Percentiles rank a stretch among this genome's conserved stretches.
These are phyloP conservation scores for Clarias laeviceps DNA, from an alignment of 2,797 vertebrate species.

Conservation along the genomic window DNA sequence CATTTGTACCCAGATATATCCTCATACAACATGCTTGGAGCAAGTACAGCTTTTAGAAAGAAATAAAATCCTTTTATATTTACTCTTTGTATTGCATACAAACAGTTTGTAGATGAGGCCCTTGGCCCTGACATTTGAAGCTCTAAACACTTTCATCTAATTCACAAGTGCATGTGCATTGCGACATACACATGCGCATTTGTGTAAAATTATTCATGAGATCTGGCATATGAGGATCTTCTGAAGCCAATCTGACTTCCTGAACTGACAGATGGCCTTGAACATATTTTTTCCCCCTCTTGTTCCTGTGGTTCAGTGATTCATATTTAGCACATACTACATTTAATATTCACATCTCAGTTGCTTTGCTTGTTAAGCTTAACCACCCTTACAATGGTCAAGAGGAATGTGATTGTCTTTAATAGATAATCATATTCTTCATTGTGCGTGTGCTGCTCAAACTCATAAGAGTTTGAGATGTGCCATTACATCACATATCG, in stretches of 20 bases:
- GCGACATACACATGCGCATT: not conserved
- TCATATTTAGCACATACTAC: conserved; percentile 40
- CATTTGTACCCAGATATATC: not conserved
- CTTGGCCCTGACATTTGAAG: not conserved
- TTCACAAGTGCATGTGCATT: not conserved
- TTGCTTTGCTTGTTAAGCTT: conserved; percentile 27
- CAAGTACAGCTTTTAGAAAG: not conserved
- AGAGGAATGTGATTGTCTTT: not conserved
- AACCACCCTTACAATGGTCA: conserved; percentile 53
- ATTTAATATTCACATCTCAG: conserved; percentile 58
- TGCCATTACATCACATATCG: no score
- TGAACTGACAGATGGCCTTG: conserved; percentile 8
- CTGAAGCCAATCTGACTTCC: not conserved
- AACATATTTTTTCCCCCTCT: conserved; percentile 16
- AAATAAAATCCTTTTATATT: not conserved
- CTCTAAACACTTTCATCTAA: not conserved
- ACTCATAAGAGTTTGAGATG: not conserved
- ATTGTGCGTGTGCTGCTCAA: no score
- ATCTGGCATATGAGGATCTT: conserved; percentile 16
- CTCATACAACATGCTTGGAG: not conserved
- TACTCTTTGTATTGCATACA: not conserved
- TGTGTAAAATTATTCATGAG: conserved; percentile 14
- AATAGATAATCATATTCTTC: not conserved
- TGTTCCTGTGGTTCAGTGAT: conserved; percentile 48
- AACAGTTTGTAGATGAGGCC: not conserved